These are phyloP conservation scores for Apocheima hispidaria DNA, from an alignment of 2,888 invertebrate species.

Conservation along the genomic window DNA sequence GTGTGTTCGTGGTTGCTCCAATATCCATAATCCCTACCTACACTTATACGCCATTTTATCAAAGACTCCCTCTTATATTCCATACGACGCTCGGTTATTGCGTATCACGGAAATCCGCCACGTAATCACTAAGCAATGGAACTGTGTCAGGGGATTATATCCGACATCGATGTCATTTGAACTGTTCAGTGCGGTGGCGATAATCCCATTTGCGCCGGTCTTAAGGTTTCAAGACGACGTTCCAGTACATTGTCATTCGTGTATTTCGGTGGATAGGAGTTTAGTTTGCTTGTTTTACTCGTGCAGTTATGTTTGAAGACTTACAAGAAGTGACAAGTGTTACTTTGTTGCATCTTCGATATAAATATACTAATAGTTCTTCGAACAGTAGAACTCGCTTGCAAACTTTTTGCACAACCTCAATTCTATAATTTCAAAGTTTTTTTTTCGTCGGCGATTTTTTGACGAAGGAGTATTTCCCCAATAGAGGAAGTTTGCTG, in stretches of 20 bases:
- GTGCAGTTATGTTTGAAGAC: slow-evolving; percentile 15
- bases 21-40: neutral
- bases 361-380: neutral
- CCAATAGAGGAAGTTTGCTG: too few species aligned
- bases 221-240: slow-evolving; percentile 63
- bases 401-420: too few species aligned
- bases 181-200: slow-evolving; percentile 29
- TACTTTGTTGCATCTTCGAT: neutral
- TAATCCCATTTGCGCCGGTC: slow-evolving; percentile 64
- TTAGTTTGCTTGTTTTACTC: slow-evolving; percentile 3
- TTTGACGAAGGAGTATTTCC: too few species aligned
- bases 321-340: slow-evolving; percentile 2
- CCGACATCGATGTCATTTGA: slow-evolving; percentile 34
- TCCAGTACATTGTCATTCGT: slow-evolving; percentile 22
- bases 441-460: too few species aligned
- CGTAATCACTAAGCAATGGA: slow-evolving; percentile 26
- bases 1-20: too few species aligned
- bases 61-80: neutral
- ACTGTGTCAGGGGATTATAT: slow-evolving; percentile 32
- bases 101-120: slow-evolving; percentile 21
- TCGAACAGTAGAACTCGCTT: too few species aligned
- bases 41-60: neutral
- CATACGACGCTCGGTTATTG: slow-evolving; percentile 13
- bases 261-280: slow-evolving; percentile 17
- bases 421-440: too few species aligned